Conservation (phyloP, 2,888 invertebrate species). For the Pollenia angustigena region DNA sequence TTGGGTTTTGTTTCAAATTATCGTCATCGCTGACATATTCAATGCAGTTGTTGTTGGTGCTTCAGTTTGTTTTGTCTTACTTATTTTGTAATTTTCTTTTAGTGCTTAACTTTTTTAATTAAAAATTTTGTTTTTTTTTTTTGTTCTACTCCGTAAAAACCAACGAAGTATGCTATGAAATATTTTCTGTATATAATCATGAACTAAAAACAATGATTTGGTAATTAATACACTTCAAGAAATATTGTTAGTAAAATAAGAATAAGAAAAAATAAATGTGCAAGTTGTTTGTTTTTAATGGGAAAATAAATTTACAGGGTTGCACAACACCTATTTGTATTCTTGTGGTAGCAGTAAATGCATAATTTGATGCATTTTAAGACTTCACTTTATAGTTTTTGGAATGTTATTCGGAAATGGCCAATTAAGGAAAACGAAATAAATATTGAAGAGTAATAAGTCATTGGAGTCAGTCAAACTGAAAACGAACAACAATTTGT, state of each 20-base stretch:
- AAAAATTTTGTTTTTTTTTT: slow-evolving; percentile 26
- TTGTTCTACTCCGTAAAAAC: slow-evolving; percentile 9
- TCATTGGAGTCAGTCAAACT: too few species aligned
- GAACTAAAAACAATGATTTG: slow-evolving; percentile 46
- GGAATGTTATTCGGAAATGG: too few species aligned
- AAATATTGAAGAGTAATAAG: too few species aligned
- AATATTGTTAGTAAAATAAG: slow-evolving; percentile 11
- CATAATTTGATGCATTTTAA: too few species aligned
- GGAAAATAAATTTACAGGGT: neutral
- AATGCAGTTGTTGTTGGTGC: neutral
- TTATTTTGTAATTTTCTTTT: slow-evolving; percentile 44
- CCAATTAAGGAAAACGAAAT: too few species aligned
- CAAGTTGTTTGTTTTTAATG: neutral
- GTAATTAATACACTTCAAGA: slow-evolving; percentile 40
- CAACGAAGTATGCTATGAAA: neutral
- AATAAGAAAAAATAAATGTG: neutral
- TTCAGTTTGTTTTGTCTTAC: neutral
- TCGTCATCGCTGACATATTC: slow-evolving; percentile 1
- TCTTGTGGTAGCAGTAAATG: too few species aligned
- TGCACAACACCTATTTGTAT: too few species aligned
- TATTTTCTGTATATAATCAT: neutral
- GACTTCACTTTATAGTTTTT: too few species aligned
- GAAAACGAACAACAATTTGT: too few species aligned
- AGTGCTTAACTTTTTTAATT: slow-evolving; percentile 61
- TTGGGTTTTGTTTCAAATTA: slow-evolving; percentile 16